phyloP scores from a whole-genome alignment of 2,888 invertebrate genomes.

The Ochropacha duplaris region DNA sequence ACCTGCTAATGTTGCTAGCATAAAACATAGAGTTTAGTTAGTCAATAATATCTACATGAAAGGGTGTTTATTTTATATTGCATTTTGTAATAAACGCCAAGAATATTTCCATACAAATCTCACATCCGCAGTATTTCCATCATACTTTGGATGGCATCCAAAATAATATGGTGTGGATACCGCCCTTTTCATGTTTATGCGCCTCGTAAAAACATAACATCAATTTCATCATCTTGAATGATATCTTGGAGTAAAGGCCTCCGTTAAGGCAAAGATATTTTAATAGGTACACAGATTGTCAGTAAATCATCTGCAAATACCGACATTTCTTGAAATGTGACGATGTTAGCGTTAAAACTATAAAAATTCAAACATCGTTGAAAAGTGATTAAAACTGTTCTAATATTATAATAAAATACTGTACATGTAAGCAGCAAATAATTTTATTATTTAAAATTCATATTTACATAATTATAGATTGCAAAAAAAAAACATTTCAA shows the following conservation, averaged over 20 bases:
- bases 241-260: constrained; percentile 29
- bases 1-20: too few species aligned
- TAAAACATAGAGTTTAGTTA: too few species aligned
- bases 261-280: constrained; percentile 23
- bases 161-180: constrained; percentile 25
- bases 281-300: neutral
- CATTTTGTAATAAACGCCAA: neutral
- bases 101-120: constrained; percentile 3
- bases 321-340: too few species aligned
- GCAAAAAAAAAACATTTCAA: too few species aligned
- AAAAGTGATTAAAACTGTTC: too few species aligned
- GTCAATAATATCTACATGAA: neutral
- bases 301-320: neutral
- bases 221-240: constrained; percentile 30
- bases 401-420: too few species aligned
- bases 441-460: too few species aligned
- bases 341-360: too few species aligned
- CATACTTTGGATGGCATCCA: constrained; percentile 32
- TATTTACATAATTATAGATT: too few species aligned
- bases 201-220: constrained; percentile 41
- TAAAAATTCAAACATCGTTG: too few species aligned
- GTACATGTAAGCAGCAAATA: too few species aligned
- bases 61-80: neutral
- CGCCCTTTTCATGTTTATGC: constrained; percentile 45
- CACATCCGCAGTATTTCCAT: neutral